Base-by-base conservation (phyloP, 2,888 invertebrate species). In the Caenorhabditis afra region DNA sequence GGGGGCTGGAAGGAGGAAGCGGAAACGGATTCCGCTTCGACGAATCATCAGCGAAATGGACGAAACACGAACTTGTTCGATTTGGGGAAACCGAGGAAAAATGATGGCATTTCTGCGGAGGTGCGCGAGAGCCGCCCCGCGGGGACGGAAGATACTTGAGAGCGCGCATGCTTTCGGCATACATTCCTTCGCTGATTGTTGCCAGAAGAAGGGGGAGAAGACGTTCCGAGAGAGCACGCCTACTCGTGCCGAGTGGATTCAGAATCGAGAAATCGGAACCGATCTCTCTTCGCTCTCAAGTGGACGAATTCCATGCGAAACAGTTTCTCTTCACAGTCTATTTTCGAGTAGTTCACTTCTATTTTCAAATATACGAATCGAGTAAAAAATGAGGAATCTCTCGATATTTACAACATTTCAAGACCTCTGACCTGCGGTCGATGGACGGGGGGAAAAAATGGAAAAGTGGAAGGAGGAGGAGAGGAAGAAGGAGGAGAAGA, bases 1-100 rank as follows among this genome's bases (percentile, higher is more conserved):
- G n/a, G n/a, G n/a, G 65, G 23, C 53, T 65, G 45, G 44, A 64
- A 29, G 45, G 29, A 29, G 29, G 29, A 29, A 29, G 29, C 29
- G 29, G 29, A 65, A 18, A 44, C 53, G 39, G 64, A 44, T 65
- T 65, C 65, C 53, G 55, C 65, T 35, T 65, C 23, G 55, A 55
- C 65, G 53, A 53, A 53, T 65, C n/a, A 50, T 20, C 29, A 5
- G 3, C 29, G 29, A 29, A 29, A 7, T 29, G 29, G 29, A 5
- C 20, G 52, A 52, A 22, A 41, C 7, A 14, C 18, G 47, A 61
- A 47, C 61, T 61, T 61, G 61, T 49, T 44, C 44, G 41, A 29
- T 29, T 29, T 3, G 29, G 7, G 29, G 41, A 37, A 10, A 23
- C 23, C 4, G 22, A n/a, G n/a, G n/a, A n/a, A 50, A 41, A 14